These are phyloP conservation scores for Rousettus leschenaultii DNA, from an alignment of 2,113 vertebrate genomes.

Conservation along the genomic window DNA sequence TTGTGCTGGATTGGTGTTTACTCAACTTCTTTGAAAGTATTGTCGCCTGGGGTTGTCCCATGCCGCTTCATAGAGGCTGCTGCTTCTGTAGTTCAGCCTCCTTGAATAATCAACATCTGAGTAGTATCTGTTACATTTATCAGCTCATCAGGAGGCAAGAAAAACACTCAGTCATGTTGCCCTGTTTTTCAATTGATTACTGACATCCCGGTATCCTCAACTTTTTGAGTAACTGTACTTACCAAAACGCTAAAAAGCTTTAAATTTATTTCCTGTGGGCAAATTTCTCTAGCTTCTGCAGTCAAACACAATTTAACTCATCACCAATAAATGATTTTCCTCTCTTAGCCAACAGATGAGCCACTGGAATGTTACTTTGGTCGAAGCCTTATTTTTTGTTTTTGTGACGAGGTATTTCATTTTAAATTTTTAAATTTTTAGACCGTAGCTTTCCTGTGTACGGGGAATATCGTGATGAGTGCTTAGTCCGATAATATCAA, in stretches of 20 bases:
- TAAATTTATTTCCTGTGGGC: constrained; percentile 37
- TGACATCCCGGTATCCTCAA: neutral
- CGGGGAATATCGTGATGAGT: neutral
- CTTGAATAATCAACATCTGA: neutral
- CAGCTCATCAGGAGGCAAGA: neutral
- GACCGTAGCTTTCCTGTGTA: neutral
- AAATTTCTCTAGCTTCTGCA: constrained; percentile 29
- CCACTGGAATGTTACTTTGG: neutral
- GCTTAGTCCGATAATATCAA: neutral
- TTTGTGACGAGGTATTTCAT: neutral
- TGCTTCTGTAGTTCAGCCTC: neutral
- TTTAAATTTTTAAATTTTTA: constrained; percentile 24
- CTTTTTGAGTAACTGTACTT: neutral
- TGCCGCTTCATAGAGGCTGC: neutral
- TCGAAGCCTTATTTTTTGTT: constrained; percentile 28
- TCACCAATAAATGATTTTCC: neutral
- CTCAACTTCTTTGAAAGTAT: constrained; percentile 14
- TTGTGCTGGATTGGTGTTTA: constrained; percentile 21
- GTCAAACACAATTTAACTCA: neutral
- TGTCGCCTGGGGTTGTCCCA: neutral
- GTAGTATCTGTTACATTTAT: neutral
- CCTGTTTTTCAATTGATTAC: neutral
- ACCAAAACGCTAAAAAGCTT: neutral
- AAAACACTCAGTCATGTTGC: neutral
- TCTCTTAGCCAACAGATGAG: constrained; percentile 8